A percentile compares a stretch with the other conserved stretches of the same genome.
Conservation (phyloP, 2,888 invertebrate species). For the Heliconius sara region DNA sequence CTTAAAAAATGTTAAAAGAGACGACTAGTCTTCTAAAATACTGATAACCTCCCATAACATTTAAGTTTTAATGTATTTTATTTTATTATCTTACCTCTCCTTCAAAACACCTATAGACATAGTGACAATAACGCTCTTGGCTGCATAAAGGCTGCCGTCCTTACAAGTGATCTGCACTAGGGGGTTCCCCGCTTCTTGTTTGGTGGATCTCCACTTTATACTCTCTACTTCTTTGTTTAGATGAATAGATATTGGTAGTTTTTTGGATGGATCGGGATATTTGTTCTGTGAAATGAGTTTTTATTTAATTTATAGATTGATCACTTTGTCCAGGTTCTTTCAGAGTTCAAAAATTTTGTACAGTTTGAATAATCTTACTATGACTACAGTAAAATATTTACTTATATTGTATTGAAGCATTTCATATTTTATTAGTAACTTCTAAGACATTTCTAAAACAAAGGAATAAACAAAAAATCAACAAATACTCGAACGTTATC, state of each 20-base stretch:
- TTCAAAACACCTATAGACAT: slow-evolving; percentile 88
- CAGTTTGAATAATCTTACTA: no score
- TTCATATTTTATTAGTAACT: neutral
- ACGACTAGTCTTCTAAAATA: no score
- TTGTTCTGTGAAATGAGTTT: slow-evolving; percentile 69
- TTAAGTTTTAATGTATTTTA: no score
- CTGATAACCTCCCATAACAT: no score
- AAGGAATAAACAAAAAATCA: neutral
- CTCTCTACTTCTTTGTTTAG: slow-evolving; percentile 82
- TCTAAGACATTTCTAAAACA: neutral
- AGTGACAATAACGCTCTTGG: slow-evolving; percentile 87
- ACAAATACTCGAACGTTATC: no score
- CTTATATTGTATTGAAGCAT: no score
- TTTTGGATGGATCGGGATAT: slow-evolving; percentile 72
- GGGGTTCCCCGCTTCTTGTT: slow-evolving; percentile 61
- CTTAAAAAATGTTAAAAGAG: no score
- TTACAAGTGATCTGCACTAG: slow-evolving; percentile 81
- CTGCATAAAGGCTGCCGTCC: slow-evolving; percentile 81
- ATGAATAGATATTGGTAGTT: slow-evolving; percentile 74
- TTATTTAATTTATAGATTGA: no score
- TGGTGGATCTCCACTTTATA: slow-evolving; percentile 75
- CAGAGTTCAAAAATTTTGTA: no score
- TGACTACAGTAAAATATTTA: no score
- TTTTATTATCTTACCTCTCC: slow-evolving; percentile 64
- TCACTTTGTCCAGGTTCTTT: no score